Evolutionary conservation across 2,113 vertebrate species (phyloP).

Genomic region (Aegotheles bennettii): DNA sequence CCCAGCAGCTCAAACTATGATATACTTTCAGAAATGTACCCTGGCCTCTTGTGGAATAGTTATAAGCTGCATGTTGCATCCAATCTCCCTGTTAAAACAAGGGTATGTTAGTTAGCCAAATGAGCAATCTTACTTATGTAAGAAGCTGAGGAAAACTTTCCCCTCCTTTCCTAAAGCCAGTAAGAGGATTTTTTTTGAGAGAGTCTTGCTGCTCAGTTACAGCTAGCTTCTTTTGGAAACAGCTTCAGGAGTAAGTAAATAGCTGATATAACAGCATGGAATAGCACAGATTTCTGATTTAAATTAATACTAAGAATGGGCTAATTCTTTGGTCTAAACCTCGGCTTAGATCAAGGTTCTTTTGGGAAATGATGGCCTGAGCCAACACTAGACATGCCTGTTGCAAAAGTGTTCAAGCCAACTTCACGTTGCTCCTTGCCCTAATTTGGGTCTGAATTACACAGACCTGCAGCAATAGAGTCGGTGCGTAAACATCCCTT

Average conservation of each 20-base stretch:
- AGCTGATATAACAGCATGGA: background rate
- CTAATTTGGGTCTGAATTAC: slow-evolving; percentile 42
- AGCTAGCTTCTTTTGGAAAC: background rate
- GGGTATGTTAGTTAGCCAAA: background rate
- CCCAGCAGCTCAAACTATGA: background rate
- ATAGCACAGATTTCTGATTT: slow-evolving; percentile 1
- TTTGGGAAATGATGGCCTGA: slow-evolving; percentile 52
- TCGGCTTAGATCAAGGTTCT: slow-evolving; percentile 8
- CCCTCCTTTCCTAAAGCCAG: background rate
- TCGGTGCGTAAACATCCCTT: slow-evolving; percentile 65
- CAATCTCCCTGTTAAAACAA: background rate
- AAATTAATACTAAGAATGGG: slow-evolving; percentile 46
- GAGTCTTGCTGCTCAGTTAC: background rate
- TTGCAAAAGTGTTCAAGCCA: slow-evolving; percentile 67
- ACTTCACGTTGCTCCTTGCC: slow-evolving; percentile 41
- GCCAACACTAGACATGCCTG: slow-evolving; percentile 6
- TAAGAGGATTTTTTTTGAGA: background rate
- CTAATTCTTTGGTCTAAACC: slow-evolving; percentile 58
- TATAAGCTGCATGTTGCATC: background rate
- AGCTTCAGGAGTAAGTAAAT: background rate
- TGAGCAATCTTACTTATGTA: background rate
- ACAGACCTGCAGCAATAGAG: slow-evolving; percentile 67
- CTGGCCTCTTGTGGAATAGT: background rate
- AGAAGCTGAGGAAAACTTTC: slow-evolving; percentile 14
- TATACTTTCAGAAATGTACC: background rate